Evolutionary conservation across 2,113 vertebrate genomes (phyloP), one percentile per base, ranked within the genome.

Genomic region (Seriola dumerili): DNA sequence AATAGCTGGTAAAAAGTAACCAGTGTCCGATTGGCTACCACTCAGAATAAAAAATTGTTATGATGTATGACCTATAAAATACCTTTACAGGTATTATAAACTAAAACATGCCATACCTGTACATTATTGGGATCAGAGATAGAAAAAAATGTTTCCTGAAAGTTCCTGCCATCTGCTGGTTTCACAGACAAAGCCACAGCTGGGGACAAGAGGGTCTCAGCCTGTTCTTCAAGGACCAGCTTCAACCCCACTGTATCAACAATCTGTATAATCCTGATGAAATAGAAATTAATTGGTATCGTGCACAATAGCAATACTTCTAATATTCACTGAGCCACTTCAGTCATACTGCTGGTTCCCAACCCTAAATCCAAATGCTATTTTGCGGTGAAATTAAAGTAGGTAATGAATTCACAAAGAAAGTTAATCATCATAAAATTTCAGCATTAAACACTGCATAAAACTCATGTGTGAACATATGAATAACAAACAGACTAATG

Each of bases 231-330:
- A 36, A 99, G 89, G 42, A 95, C 96, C 91, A 99, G 73, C 93
- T 97, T 97, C 77, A 97, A 90, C 10, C 96, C 97, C 83, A 99
- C 97, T 16, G 94, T 95, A 75, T 99, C 96, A 89, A 98, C 97
- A 67, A 99, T 92, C 85, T 94, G 88, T 76, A 97, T 96, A 81
- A 98, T 96, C 88, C 98, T 99, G 88, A 85, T 63, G 89, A 46
- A 50, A 52, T 34, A 71, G 1, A 80, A 48, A 42, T 6, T 0
- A 21, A 55, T 21, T 61, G 14, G 36, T 74, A 11, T 6, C 7
- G 25, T n/a, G 12, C 16, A 74, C 46, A 67, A 64, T 32, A 19
- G 36, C 1, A 44, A 42, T 32, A 19, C 38, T 32, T 23, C 1
- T 25, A 38, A 34, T 25, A 9, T 21, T 58, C 10, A 10, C n/a